A percentile compares a stretch with the other conserved stretches of the same genome.
Conservation (phyloP, 2,113 vertebrate species). For the Plectropomus leopardus region DNA sequence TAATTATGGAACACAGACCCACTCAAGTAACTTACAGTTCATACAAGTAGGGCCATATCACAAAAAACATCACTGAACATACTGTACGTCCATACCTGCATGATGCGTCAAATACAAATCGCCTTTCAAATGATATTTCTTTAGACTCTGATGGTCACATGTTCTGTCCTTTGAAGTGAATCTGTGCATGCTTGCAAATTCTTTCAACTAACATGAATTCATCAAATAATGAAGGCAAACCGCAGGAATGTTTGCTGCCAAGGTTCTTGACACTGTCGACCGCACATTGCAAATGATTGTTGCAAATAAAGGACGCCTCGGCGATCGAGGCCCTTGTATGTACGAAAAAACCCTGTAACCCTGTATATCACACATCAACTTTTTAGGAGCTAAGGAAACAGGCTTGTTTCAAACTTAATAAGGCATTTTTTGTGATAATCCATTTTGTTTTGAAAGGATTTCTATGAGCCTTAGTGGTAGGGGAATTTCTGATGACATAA, state of each 20-base stretch:
- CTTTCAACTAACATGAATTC: neutral
- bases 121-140: neutral
- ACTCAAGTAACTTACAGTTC: slow-evolving; percentile 4
- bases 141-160: neutral
- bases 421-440: slow-evolving; percentile 13
- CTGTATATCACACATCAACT: neutral
- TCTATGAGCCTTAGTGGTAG: slow-evolving; percentile 17
- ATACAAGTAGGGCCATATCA: neutral
- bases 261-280: neutral
- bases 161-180: neutral
- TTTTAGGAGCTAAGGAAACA: slow-evolving; percentile 18
- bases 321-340: neutral
- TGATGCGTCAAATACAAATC: neutral
- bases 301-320: neutral
- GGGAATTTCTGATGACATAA: slow-evolving; percentile 26
- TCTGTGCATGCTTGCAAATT: neutral
- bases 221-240: slow-evolving; percentile 3
- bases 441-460: slow-evolving; percentile 48
- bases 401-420: slow-evolving; percentile 23
- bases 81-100: neutral
- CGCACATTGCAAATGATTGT: neutral
- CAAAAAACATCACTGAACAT: neutral
- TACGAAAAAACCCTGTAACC: slow-evolving; percentile 2
- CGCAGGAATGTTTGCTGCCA: slow-evolving; percentile 7
- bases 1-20: neutral